Evolutionary conservation across 2,797 vertebrate species (phyloP).

Genomic region (Prionace glauca): DNA sequence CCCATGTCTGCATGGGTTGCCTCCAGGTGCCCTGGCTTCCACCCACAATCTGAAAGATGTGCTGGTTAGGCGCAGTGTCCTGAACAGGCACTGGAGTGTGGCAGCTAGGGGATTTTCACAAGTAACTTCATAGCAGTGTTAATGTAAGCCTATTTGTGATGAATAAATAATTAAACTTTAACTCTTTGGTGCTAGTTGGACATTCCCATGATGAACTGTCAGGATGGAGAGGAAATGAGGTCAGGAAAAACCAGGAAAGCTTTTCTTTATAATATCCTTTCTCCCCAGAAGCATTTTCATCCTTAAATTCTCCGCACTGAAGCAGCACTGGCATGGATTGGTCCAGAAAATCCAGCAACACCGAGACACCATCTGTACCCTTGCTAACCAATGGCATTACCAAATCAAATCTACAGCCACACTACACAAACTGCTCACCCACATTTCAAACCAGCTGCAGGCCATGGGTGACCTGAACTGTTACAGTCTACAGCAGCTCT

Average conservation of each 20-base stretch:
- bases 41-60: too few species aligned
- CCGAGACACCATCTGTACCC: conserved; percentile 60
- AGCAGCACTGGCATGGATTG: conserved; percentile 74
- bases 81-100: too few species aligned
- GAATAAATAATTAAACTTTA: too few species aligned
- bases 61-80: too few species aligned
- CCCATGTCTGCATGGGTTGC: too few species aligned
- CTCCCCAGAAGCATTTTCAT: conserved; percentile 70
- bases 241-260: background rate
- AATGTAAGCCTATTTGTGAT: too few species aligned
- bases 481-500: conserved; percentile 61
- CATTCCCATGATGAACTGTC: background rate
- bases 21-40: too few species aligned
- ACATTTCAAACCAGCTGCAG: conserved; percentile 49
- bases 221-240: background rate
- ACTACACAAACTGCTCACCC: conserved; percentile 62
- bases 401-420: conserved; percentile 63
- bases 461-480: conserved; percentile 54
- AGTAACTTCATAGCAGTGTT: too few species aligned
- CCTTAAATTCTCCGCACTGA: conserved; percentile 68
- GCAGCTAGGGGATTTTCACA: too few species aligned
- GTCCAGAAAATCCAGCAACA: conserved; percentile 61
- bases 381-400: conserved; percentile 68
- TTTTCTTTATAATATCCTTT: background rate
- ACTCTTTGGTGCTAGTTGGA: background rate